phyloP scores from a whole-genome alignment of 92 coral and sea anemone species.

The Heliopora coerulea region DNA sequence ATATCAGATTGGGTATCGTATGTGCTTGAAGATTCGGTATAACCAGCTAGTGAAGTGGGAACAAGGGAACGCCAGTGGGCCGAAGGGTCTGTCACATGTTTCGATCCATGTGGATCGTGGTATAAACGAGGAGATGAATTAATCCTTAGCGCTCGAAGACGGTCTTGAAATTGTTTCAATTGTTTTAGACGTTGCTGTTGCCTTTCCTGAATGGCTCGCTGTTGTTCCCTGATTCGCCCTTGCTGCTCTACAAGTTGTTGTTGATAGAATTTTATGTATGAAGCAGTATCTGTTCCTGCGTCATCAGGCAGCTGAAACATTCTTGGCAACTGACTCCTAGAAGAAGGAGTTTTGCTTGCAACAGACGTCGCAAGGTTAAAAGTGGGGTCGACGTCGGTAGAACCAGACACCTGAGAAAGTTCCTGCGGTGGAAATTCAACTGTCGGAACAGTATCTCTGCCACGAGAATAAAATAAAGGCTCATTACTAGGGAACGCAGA shows the following conservation, averaged over 20 bases:
- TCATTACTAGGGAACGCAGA: background rate
- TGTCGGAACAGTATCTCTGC: background rate
- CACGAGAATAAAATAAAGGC: background rate
- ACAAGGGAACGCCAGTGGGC: slow-evolving; percentile 34
- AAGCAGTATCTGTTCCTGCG: slow-evolving; percentile 19
- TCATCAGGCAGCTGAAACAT: slow-evolving; percentile 13
- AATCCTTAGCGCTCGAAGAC: slow-evolving; percentile 11
- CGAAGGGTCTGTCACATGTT: background rate
- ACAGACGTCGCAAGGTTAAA: background rate
- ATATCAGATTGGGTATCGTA: slow-evolving; percentile 1
- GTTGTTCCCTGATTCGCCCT: slow-evolving; percentile 63
- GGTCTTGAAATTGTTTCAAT: slow-evolving; percentile 52
- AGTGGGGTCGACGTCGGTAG: slow-evolving; percentile 2
- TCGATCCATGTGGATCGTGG: background rate
- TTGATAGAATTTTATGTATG: slow-evolving; percentile 68
- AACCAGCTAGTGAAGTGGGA: slow-evolving; percentile 3
- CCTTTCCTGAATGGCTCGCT: slow-evolving; percentile 59
- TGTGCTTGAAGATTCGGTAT: slow-evolving; percentile 1
- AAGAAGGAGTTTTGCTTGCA: background rate
- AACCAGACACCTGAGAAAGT: background rate
- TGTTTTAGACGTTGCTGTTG: slow-evolving; percentile 61
- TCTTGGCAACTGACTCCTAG: background rate
- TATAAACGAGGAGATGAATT: background rate
- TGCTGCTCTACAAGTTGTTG: slow-evolving; percentile 76
- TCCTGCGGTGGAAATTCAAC: background rate